Percentiles rank a stretch among this genome's conserved stretches.
Conservation (phyloP, 2,888 invertebrate genomes). For the Glyphotaelius pellucidus region DNA sequence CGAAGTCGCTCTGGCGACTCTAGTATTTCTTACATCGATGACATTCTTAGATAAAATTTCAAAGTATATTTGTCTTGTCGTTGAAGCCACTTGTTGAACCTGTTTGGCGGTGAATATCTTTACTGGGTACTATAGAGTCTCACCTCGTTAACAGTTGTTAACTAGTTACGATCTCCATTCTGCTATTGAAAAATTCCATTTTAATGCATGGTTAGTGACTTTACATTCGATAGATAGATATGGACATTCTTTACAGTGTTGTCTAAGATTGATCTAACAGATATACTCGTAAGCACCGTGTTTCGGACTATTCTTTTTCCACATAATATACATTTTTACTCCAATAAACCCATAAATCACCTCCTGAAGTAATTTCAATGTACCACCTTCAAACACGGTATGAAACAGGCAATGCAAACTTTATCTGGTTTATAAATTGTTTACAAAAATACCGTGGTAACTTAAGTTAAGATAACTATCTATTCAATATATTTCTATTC, state of each 20-base stretch:
- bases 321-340: too few species aligned
- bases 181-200: neutral
- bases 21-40: neutral
- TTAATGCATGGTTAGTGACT: neutral
- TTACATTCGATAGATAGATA: neutral
- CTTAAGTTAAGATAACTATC: neutral
- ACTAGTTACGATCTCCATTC: neutral
- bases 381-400: too few species aligned
- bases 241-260: neutral
- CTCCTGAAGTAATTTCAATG: too few species aligned
- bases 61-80: neutral
- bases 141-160: neutral
- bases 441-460: neutral
- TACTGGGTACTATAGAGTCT: neutral
- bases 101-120: neutral
- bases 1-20: neutral
- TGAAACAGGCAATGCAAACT: neutral
- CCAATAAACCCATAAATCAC: too few species aligned
- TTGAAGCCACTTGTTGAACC: neutral
- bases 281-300: too few species aligned
- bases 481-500: neutral
- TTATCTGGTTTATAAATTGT: neutral
- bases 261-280: neutral
- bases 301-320: too few species aligned
- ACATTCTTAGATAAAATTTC: neutral